Base-by-base conservation (phyloP, 2,113 vertebrate species). In the Neogobius melanostomus region DNA sequence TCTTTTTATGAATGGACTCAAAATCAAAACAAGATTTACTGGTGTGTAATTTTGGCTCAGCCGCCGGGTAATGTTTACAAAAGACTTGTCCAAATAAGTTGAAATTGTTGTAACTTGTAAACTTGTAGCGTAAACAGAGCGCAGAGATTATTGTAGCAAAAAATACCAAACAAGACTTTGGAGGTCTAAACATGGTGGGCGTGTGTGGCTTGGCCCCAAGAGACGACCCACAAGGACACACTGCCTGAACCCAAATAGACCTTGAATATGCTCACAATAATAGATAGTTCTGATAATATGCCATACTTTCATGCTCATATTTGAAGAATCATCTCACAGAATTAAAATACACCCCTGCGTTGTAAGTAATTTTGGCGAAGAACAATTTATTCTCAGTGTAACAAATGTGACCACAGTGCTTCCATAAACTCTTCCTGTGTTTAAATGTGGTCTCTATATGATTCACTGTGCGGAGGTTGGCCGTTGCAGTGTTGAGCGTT, bases 61-160 rank as follows among this genome's bases (percentile, higher is more conserved):
- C 82, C 64, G 70, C 66, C 51, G 28, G 28, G 28, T 36, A 36
- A 36, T 36, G 28, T 36, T 36, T 36, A 36, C 28, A 36, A 36
- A 36, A 36, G 28, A 36, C 3, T 64, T 50, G 47, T 50, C 9
- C 16, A 49, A 49, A 74, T 72, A 74, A 77, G 87, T 90, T 87
- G 85, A 74, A 53, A 77, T 76, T 49, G 73, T 77, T 47, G 68
- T 63, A 90, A 83, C 76, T 57, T 86, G 82, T 88, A 89, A 88
- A 87, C 86, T 68, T 82, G 79, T 65, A 82, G 77, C 77, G 85
- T 92, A 90, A 91, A 89, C 87, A 89, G 80, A 75, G 76, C 78
- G 81, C 75, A 77, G 76, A 74, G 78, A 87, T 86, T 75, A 82
- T 86, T 80, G 79, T 80, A 82, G 64, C 64, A 36, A 36, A 73